These are phyloP conservation scores for Drosophila nebulosa DNA, from an alignment of 1,140 invertebrate species.

Conservation along the genomic window DNA sequence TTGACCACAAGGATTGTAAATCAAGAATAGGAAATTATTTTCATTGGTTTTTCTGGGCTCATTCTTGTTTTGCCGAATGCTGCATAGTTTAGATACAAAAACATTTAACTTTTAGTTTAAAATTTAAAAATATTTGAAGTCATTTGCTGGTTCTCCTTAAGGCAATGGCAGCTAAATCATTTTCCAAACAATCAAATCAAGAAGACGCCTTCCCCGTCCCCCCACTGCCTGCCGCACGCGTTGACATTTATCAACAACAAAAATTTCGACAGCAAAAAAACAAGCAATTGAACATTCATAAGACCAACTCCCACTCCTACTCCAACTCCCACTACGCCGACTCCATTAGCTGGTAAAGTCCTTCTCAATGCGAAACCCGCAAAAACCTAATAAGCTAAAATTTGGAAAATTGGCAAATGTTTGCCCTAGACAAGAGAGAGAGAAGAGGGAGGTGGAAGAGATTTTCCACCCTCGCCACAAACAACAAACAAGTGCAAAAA, in stretches of 20 bases:
- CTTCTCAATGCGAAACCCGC: constrained; percentile 34
- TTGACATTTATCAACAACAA: constrained; percentile 64
- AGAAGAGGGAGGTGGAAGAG: not conserved
- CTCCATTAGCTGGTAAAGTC: constrained; percentile 29
- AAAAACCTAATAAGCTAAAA: constrained; percentile 66
- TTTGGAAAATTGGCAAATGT: constrained; percentile 51
- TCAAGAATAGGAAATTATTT: constrained; percentile 43
- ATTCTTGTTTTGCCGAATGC: not conserved
- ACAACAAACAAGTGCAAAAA: constrained; percentile 49
- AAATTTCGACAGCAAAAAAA: constrained; percentile 49
- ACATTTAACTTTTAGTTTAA: not conserved
- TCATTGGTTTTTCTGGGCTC: constrained; percentile 11
- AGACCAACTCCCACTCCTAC: constrained; percentile 17
- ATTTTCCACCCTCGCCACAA: constrained; percentile 6
- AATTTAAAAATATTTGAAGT: constrained; percentile 33
- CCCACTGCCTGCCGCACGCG: constrained; percentile 37
- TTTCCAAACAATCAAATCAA: constrained; percentile 68
- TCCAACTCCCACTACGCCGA: not conserved
- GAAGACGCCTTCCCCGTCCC: constrained; percentile 17
- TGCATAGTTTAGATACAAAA: not conserved
- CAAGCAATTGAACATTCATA: constrained; percentile 69
- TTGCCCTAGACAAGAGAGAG: not conserved
- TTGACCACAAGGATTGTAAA: constrained; percentile 21
- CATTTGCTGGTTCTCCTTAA: too few species aligned
- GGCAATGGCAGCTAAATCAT: constrained; percentile 9